Evolutionary conservation across 2,888 invertebrate genomes (phyloP).

Genomic region (Gibbula magus): DNA sequence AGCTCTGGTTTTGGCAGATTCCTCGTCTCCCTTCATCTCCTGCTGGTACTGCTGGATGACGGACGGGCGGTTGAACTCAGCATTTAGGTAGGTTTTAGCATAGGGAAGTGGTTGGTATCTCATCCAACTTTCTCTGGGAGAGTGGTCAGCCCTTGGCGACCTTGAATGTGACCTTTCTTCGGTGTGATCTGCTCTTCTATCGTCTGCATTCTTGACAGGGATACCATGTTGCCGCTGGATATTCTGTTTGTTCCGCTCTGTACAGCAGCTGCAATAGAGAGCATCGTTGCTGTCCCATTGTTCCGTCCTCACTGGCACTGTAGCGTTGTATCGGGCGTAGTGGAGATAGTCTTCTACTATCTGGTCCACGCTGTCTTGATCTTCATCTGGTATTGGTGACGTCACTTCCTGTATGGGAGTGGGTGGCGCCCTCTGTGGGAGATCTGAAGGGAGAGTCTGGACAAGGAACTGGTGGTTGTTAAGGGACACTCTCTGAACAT

Average conservation of each 20-base stretch:
- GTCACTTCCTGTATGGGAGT: background rate
- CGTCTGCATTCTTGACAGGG: background rate
- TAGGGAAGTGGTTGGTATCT: conserved; percentile 13
- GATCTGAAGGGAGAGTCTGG: background rate
- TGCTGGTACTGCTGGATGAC: background rate
- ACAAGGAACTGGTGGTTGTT: background rate
- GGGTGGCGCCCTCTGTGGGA: background rate
- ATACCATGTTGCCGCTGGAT: background rate
- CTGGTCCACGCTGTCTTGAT: background rate
- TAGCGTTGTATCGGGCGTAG: background rate
- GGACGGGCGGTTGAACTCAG: conserved; percentile 2
- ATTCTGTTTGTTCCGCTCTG: background rate
- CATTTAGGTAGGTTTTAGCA: conserved; percentile 16
- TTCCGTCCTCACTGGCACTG: conserved; percentile 1
- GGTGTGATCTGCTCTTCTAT: background rate
- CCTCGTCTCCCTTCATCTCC: background rate
- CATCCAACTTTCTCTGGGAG: background rate
- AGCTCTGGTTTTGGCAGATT: background rate
- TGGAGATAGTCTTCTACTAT: conserved; percentile 5
- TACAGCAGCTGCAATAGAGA: background rate
- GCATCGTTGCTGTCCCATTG: background rate
- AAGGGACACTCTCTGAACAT: background rate
- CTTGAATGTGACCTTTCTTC: background rate
- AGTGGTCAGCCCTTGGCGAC: background rate
- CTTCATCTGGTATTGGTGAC: background rate